Percentiles rank a stretch among this genome's conserved stretches.
Conservation (phyloP, 2,113 vertebrate species). For the Poeciliopsis turrubarensis region DNA sequence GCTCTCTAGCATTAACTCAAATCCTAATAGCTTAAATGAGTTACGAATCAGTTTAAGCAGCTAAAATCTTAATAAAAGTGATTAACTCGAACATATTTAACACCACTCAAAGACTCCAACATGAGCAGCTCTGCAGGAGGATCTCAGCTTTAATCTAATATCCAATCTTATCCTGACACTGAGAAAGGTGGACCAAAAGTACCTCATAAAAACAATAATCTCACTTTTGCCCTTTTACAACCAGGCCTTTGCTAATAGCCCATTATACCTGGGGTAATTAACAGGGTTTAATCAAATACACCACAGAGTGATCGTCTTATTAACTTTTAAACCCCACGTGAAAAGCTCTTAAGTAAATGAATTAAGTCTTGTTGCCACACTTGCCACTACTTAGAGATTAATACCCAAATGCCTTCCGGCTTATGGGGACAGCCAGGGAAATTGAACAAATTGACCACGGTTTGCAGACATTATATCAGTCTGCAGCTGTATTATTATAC, state of each 20-base stretch:
- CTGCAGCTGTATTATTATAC: conserved; percentile 13
- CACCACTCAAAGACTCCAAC: background rate
- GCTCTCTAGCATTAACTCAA: background rate
- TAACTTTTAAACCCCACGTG: conserved; percentile 79
- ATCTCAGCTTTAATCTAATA: conserved; percentile 44
- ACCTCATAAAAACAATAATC: conserved; percentile 74
- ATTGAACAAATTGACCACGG: conserved; percentile 62
- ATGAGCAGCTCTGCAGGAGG: conserved; percentile 17
- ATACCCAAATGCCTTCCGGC: conserved; percentile 67
- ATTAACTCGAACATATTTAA: background rate
- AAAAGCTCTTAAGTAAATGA: conserved; percentile 79
- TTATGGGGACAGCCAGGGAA: conserved; percentile 54
- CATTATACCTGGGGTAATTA: conserved; percentile 79
- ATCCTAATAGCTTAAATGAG: accelerated
- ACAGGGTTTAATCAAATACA: conserved; percentile 80
- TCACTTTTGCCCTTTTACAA: conserved; percentile 77
- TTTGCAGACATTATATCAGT: conserved; percentile 20
- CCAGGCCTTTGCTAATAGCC: conserved; percentile 74
- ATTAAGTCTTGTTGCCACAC: conserved; percentile 74
- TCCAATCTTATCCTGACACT: conserved; percentile 62
- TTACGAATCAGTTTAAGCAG: background rate
- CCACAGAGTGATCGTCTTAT: conserved; percentile 74
- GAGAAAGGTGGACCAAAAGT: conserved; percentile 66
- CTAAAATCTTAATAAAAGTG: background rate
- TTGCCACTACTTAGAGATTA: conserved; percentile 72